Conservation (phyloP, 2,888 invertebrate species). For the Microctonus aethiopoides region DNA sequence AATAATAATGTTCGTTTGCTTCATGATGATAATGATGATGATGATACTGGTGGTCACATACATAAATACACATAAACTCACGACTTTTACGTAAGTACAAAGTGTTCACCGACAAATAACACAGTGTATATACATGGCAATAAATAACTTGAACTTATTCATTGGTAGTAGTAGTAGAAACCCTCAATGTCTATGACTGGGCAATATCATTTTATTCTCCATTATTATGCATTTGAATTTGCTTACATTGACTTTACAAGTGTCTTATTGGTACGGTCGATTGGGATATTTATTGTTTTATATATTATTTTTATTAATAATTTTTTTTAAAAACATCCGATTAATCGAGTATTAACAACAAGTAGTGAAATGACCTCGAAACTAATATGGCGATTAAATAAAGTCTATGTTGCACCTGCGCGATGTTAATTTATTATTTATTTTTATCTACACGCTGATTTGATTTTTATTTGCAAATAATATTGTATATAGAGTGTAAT, state of each 20-base stretch:
- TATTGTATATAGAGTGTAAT: not conserved
- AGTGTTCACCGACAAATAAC: constrained; percentile 36
- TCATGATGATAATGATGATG: constrained; percentile 11
- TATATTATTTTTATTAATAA: too few species aligned
- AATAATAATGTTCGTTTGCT: constrained; percentile 2
- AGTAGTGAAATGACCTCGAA: not conserved
- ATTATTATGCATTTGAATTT: not conserved
- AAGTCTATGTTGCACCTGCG: not conserved
- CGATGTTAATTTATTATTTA: not conserved
- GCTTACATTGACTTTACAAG: constrained; percentile 14
- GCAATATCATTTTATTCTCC: not conserved
- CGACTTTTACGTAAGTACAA: constrained; percentile 29
- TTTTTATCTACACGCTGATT: too few species aligned
- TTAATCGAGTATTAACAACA: constrained; percentile 6
- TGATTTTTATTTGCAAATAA: not conserved
- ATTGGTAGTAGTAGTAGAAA: not conserved
- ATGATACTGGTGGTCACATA: constrained; percentile 24
- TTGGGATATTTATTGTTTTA: constrained; percentile 1
- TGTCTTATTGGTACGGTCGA: constrained; percentile 13
- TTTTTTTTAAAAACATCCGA: not conserved
- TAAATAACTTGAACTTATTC: constrained; percentile 29
- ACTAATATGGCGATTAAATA: not conserved
- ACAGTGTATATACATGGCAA: constrained; percentile 8
- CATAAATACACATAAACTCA: not conserved
- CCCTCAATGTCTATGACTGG: constrained; percentile 17